Percentiles rank a stretch among this genome's conserved stretches.
Evolutionary conservation across 1,140 invertebrate species (phyloP).

Genomic region (Proctacanthus coquilletti): DNA sequence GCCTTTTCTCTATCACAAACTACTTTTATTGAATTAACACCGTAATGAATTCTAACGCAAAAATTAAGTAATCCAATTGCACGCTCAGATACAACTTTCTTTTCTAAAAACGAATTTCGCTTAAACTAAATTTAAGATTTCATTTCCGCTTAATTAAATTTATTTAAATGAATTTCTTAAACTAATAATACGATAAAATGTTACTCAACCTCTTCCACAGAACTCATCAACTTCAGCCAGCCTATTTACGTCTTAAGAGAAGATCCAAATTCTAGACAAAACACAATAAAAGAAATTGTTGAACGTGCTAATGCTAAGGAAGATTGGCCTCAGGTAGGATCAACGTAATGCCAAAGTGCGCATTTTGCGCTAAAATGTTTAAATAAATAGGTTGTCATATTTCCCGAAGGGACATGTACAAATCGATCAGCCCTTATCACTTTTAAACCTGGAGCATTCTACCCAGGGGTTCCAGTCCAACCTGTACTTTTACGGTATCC

Average conservation of each 20-base stretch:
- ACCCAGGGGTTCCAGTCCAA: constrained; percentile 87
- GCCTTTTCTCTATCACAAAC: too few species aligned
- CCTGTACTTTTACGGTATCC: constrained; percentile 85
- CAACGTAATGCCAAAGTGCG: background rate
- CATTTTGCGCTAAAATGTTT: constrained; percentile 6
- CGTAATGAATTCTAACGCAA: too few species aligned
- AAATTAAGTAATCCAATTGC: too few species aligned
- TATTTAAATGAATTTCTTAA: too few species aligned
- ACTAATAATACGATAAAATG: too few species aligned
- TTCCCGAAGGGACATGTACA: constrained; percentile 91
- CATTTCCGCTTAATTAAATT: too few species aligned
- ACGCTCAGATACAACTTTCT: too few species aligned
- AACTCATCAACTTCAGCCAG: constrained; percentile 84
- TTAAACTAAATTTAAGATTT: too few species aligned
- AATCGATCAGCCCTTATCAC: constrained; percentile 85
- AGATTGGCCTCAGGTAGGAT: constrained; percentile 73
- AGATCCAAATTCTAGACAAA: constrained; percentile 79
- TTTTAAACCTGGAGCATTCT: constrained; percentile 89
- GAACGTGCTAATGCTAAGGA: constrained; percentile 64
- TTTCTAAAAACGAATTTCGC: constrained; percentile 39
- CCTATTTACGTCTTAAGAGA: constrained; percentile 87
- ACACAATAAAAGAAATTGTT: constrained; percentile 82
- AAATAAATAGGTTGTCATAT: constrained; percentile 86
- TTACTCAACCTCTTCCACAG: too few species aligned
- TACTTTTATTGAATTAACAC: too few species aligned